These are phyloP conservation scores for Drosophila borealis DNA, from an alignment of 2,888 invertebrate genomes.

Conservation along the genomic window DNA sequence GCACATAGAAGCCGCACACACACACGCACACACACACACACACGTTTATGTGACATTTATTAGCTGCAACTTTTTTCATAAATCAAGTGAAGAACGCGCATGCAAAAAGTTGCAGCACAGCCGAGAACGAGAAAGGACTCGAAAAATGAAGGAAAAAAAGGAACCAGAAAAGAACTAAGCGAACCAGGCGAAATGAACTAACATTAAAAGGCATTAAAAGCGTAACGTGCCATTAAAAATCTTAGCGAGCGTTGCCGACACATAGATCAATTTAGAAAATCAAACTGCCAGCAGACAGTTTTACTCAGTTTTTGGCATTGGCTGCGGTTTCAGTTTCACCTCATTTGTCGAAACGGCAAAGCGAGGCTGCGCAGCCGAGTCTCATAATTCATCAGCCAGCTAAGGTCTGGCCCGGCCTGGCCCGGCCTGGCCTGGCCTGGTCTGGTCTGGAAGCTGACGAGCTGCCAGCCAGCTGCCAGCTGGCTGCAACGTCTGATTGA, in stretches of 20 bases:
- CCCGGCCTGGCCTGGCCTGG: neutral
- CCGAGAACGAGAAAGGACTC: neutral
- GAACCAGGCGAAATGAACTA: constrained; percentile 15
- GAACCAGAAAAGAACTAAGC: neutral
- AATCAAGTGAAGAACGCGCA: constrained; percentile 56
- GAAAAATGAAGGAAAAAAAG: neutral
- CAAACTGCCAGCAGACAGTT: constrained; percentile 11
- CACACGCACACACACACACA: neutral
- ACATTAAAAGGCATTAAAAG: constrained; percentile 50
- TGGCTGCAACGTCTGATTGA: constrained; percentile 72
- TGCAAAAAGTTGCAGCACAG: constrained; percentile 37
- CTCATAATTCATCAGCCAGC: constrained; percentile 62
- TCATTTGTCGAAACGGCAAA: constrained; percentile 44
- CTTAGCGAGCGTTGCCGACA: constrained; percentile 46
- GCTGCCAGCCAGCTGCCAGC: constrained; percentile 39
- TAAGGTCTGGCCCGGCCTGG: neutral
- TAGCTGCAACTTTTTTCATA: constrained; percentile 76
- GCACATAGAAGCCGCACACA: neutral
- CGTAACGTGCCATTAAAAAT: constrained; percentile 52
- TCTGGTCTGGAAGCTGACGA: constrained; percentile 16
- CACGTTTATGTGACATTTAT: constrained; percentile 70
- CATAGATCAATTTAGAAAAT: constrained; percentile 59
- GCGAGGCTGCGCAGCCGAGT: constrained; percentile 10
- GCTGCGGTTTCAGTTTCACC: constrained; percentile 34
- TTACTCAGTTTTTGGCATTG: constrained; percentile 4